Conservation (phyloP, 2,113 vertebrate species). For the Lynx canadensis region DNA sequence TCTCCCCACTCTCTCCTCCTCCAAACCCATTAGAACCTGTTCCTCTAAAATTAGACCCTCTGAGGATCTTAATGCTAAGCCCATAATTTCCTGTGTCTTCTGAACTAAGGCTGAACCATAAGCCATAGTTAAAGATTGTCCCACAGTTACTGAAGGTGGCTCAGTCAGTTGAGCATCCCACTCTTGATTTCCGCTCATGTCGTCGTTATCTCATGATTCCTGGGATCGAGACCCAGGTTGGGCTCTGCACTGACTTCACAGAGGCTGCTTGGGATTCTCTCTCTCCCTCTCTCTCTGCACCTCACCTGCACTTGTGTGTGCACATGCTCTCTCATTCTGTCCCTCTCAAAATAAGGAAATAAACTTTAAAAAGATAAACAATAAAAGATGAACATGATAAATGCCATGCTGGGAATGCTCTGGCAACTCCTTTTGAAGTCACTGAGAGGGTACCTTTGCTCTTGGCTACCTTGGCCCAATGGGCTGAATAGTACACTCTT, state of each 20-base stretch:
- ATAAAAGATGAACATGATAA: background rate
- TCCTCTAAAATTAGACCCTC: background rate
- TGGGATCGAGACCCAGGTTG: too few relatives aligned
- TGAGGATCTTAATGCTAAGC: background rate
- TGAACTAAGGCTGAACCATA: background rate
- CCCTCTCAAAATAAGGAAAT: too few relatives aligned
- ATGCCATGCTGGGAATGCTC: background rate
- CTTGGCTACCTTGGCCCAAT: background rate
- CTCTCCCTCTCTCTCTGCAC: too few relatives aligned
- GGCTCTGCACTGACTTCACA: too few relatives aligned
- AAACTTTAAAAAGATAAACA: too few relatives aligned
- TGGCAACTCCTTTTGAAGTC: background rate
- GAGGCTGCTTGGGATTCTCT: too few relatives aligned
- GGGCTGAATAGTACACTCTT: background rate
- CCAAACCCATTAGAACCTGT: background rate
- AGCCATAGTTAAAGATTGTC: background rate
- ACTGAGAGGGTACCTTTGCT: background rate
- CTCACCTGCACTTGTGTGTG: too few relatives aligned
- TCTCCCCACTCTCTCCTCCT: background rate
- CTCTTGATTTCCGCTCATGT: too few relatives aligned
- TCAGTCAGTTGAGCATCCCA: too few relatives aligned
- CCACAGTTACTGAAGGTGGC: background rate
- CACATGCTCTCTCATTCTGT: too few relatives aligned
- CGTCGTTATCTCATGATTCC: too few relatives aligned
- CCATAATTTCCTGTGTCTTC: background rate